Percentiles rank a stretch among this genome's conserved stretches.
Conservation (phyloP, 2,113 vertebrate species). For the Prolemur simus region DNA sequence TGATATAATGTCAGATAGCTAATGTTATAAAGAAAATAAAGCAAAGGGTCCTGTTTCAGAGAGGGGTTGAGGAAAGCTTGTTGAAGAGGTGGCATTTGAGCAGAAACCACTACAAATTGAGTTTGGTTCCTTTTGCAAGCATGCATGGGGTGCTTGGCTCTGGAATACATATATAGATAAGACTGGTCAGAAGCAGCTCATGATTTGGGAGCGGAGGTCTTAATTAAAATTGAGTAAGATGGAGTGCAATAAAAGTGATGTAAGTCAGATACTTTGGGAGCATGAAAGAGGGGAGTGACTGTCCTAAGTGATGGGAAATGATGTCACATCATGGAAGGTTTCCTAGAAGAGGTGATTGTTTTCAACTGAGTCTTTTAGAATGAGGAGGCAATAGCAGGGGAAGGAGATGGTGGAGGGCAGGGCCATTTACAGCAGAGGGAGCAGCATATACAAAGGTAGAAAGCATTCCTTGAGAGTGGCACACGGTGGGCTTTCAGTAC, state of each 20-base stretch:
- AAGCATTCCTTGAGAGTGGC: neutral
- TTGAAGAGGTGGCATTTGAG: neutral
- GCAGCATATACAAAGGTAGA: neutral
- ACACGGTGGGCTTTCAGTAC: no score
- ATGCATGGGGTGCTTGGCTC: neutral
- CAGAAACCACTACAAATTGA: neutral
- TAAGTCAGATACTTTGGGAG: neutral
- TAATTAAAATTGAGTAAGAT: neutral
- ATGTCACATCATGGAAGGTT: rapidly evolving
- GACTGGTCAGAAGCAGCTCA: neutral
- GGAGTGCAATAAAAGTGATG: neutral
- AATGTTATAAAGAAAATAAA: slow-evolving; percentile 15
- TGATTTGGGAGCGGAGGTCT: neutral
- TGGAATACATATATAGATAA: neutral
- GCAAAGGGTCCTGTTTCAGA: neutral
- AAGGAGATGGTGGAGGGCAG: neutral
- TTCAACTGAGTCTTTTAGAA: neutral
- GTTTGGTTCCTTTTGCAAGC: neutral
- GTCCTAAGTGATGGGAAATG: neutral
- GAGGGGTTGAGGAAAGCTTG: neutral
- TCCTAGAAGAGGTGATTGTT: neutral
- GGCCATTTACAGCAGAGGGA: neutral
- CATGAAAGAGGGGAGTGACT: neutral
- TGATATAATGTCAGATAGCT: neutral
- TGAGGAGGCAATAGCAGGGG: neutral